Base-by-base conservation (phyloP, 2,888 invertebrate genomes). In the Lucinisca nassula region DNA sequence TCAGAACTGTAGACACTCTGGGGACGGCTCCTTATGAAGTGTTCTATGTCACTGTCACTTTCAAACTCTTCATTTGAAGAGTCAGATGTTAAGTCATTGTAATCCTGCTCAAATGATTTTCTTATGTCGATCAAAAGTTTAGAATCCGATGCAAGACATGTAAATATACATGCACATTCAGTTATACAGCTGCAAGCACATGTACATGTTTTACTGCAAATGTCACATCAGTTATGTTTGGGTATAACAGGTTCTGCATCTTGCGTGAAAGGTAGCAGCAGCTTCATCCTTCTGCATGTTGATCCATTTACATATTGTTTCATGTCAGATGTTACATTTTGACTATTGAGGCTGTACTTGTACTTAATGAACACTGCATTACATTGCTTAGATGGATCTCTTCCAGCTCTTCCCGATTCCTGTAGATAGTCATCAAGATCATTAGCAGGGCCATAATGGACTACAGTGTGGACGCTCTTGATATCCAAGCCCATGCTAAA, bases 391-490 rank as follows among this genome's bases (percentile, higher is more conserved):
- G 38, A 12, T 8, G 83, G 83, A 40, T 83, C 78, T 58, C 83
- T 45, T 32, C 78, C 83, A 55, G 82, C 76, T 40, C 80, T 76
- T 6, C 83, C 76, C n/a, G 87, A 73, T 73, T 88, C 88, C 74
- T 84, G 87, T 35, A 83, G 10, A 35, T 78, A 83, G 38, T 83
- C 61, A 45, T 78, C 78, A 24, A 40, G 21, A 35, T 83, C 83
- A 73, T 83, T 78, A 21, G 83, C 72, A 35, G 83, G 78, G 21
- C 83, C 78, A 78, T 83, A 83, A 35, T 78, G 73, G 21, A 83
- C 55, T 8, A 83, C 83, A 21, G 78, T 83, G 30, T 83, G 58
- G 1, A 78, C 83, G 38, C 40, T 17, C 30, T 30, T 61, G 61
- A 61, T 30, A 61, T 61, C 61, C 8, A 61, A 30, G 61, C 61